These are phyloP conservation scores for Phallusia fumigata DNA, from an alignment of 23 tunicate genomes.

Conservation along the genomic window DNA sequence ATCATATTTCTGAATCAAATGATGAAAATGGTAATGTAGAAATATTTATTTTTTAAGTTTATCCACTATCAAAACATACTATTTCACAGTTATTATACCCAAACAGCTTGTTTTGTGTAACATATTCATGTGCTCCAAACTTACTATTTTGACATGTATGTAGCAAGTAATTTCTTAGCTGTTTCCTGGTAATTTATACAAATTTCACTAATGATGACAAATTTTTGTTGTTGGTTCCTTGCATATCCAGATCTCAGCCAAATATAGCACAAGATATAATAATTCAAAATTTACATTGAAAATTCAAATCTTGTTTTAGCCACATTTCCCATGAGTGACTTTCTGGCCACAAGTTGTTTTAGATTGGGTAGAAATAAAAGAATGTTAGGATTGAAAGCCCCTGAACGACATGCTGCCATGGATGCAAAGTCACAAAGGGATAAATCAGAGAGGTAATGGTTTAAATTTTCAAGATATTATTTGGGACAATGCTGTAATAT, in stretches of 20 bases:
- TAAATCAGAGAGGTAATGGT: conserved; percentile 52
- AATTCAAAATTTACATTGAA: background rate
- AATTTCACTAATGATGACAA: too few species aligned
- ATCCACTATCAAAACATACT: too few species aligned
- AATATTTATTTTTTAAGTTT: background rate
- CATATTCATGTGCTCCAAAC: too few species aligned
- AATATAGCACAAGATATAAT: background rate
- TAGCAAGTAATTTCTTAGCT: too few species aligned
- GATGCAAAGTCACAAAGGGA: conserved; percentile 6
- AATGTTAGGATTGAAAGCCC: conserved; percentile 69
- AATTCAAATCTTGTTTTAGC: conserved; percentile 13
- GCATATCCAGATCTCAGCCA: too few species aligned
- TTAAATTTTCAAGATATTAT: too few species aligned
- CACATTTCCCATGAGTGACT: conserved; percentile 69
- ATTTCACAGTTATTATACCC: too few species aligned
- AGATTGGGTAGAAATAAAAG: conserved; percentile 68
- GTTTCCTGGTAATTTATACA: too few species aligned
- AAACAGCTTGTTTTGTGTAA: too few species aligned
- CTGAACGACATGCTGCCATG: conserved; percentile 24
- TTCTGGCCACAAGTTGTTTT: conserved; percentile 13
- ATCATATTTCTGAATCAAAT: conserved; percentile 39
- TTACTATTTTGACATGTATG: too few species aligned
- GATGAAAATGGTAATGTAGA: background rate
- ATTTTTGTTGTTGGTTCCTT: too few species aligned
- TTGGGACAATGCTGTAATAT: too few species aligned